phyloP scores from a whole-genome alignment of 2,797 vertebrate genomes.

The Muraenolepis orangiensis region DNA sequence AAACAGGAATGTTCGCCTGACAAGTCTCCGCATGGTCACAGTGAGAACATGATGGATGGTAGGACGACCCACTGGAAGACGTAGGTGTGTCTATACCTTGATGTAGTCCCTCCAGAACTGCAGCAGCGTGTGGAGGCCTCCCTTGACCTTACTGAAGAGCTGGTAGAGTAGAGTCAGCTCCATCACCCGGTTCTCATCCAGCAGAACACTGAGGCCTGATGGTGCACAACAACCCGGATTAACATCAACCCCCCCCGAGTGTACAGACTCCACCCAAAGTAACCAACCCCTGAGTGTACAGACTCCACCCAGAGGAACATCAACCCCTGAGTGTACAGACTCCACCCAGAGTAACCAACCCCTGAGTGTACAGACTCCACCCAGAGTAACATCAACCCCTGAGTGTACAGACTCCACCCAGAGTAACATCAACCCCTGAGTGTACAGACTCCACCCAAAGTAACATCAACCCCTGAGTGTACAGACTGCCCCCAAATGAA shows the following conservation, averaged over 20 bases:
- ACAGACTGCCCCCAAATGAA: no score
- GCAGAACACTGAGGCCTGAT: constrained; percentile 87
- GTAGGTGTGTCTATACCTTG: constrained; percentile 76
- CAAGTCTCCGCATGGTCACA: background rate
- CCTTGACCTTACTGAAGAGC: constrained; percentile 93
- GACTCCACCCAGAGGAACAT: no score
- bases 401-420: no score
- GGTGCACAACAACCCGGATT: background rate
- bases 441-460: no score
- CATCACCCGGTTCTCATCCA: constrained; percentile 94
- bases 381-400: no score
- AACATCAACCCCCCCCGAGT: background rate
- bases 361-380: no score
- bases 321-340: no score
- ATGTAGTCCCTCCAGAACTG: constrained; percentile 99
- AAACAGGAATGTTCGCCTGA: background rate
- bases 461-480: no score
- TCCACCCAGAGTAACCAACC: no score
- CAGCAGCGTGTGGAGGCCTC: constrained; percentile 89
- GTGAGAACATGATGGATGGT: background rate
- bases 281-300: background rate
- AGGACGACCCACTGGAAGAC: no score
- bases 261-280: no score
- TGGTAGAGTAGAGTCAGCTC: constrained; percentile 94
- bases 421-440: no score